A percentile compares a stretch with the other conserved stretches of the same genome.
Conservation (phyloP, 2,797 vertebrate genomes). For the Sebastes nivosus region DNA sequence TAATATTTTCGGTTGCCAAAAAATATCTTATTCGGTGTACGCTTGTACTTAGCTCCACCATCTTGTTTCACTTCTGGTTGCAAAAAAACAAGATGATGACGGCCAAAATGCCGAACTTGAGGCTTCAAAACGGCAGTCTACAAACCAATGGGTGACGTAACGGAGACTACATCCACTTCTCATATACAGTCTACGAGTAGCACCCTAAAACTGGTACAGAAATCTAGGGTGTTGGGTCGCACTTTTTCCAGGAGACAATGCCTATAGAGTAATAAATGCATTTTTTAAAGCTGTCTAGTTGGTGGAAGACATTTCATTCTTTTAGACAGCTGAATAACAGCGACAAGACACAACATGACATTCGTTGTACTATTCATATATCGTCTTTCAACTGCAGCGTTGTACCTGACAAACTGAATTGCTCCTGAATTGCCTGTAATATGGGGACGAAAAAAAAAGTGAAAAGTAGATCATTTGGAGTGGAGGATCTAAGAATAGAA, state of each 20-base stretch:
- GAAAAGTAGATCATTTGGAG: constrained; percentile 73
- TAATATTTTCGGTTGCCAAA: no score
- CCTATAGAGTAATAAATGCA: background rate
- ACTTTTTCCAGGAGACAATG: background rate
- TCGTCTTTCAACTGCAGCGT: constrained; percentile 48
- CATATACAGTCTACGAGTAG: no score
- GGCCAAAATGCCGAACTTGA: no score
- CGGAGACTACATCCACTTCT: no score
- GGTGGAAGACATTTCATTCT: constrained; percentile 9
- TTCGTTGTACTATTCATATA: constrained; percentile 26
- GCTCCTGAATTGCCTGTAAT: constrained; percentile 55
- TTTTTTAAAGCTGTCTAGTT: background rate
- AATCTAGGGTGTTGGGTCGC: background rate
- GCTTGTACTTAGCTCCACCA: no score
- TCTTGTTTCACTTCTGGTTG: no score
- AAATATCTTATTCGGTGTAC: no score
- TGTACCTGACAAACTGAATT: constrained; percentile 62
- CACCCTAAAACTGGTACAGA: background rate
- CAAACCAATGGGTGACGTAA: no score
- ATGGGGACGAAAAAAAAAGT: constrained; percentile 41
- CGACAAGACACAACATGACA: constrained; percentile 26
- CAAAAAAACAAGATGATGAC: no score
- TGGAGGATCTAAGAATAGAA: constrained; percentile 73
- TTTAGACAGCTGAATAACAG: constrained; percentile 24
- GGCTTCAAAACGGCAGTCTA: no score